Evolutionary conservation across 2,797 vertebrate species (phyloP).

Genomic region (Microcaecilia unicolor): DNA sequence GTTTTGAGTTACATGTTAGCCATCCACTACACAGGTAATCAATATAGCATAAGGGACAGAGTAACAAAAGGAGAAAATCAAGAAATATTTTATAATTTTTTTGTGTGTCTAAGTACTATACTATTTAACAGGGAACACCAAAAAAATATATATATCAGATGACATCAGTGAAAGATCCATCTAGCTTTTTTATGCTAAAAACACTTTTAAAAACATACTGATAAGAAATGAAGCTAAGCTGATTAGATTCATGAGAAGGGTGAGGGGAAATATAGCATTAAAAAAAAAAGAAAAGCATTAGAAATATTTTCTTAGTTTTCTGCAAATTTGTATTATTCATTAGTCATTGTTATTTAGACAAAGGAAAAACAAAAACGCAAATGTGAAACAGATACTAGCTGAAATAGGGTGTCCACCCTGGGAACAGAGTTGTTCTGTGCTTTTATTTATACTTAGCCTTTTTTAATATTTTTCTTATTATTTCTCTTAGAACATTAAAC

Average conservation of each 20-base stretch:
- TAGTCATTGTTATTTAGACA: conserved; percentile 46
- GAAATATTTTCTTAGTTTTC: too few relatives aligned
- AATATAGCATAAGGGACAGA: conserved; percentile 36
- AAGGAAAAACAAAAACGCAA: conserved; percentile 38
- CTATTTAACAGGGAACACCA: conserved; percentile 65
- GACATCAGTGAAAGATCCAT: conserved; percentile 40
- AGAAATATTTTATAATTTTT: conserved; percentile 12
- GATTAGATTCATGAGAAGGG: conserved; percentile 25
- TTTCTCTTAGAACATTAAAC: conserved; percentile 33
- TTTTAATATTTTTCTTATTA: conserved; percentile 16
- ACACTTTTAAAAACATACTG: conserved; percentile 13
- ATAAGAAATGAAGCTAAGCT: conserved; percentile 27
- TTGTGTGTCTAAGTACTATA: conserved; percentile 35
- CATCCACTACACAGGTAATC: conserved; percentile 47
- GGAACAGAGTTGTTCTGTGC: conserved; percentile 21
- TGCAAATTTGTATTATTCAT: conserved; percentile 43
- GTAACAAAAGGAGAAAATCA: conserved; percentile 34
- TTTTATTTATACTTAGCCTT: too few relatives aligned
- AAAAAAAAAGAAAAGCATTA: too few relatives aligned
- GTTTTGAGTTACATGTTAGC: conserved; percentile 42
- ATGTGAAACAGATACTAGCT: conserved; percentile 36
- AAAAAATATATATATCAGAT: conserved; percentile 72
- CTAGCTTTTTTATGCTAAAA: conserved; percentile 35
- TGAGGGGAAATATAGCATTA: conserved; percentile 20
- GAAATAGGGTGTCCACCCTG: conserved; percentile 27